A percentile compares a stretch with the other conserved stretches of the same genome.
These are phyloP conservation scores for Vulpes ferrilata DNA, from an alignment of 2,113 vertebrate genomes.

Conservation along the genomic window DNA sequence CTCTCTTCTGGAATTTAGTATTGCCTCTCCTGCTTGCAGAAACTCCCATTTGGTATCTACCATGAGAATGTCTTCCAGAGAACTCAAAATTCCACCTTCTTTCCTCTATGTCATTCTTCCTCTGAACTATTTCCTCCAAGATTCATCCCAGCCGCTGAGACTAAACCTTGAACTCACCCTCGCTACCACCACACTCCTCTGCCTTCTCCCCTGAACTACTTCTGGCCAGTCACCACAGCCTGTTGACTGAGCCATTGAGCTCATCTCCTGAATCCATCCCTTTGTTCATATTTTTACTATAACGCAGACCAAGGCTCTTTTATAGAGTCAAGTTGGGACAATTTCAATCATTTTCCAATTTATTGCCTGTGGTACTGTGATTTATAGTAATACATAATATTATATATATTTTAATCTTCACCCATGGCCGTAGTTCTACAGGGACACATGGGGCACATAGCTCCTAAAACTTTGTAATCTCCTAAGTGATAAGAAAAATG, in stretches of 20 bases:
- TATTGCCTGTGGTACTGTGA: neutral
- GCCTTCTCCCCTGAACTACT: neutral
- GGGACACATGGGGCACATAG: neutral
- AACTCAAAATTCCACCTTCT: neutral
- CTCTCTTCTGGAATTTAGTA: neutral
- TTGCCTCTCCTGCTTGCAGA: neutral
- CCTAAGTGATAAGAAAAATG: neutral
- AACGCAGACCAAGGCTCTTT: neutral
- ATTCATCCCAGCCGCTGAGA: neutral
- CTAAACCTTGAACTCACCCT: neutral
- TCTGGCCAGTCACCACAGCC: neutral
- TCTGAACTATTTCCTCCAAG: neutral
- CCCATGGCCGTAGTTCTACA: neutral
- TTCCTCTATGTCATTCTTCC: neutral
- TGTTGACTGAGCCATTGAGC: rapidly evolving
- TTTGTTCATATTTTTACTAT: neutral
- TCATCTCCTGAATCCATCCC: neutral
- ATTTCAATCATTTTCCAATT: neutral
- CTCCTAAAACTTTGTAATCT: neutral
- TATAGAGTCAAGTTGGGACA: neutral
- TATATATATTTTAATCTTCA: neutral
- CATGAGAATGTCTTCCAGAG: neutral
- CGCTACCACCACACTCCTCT: neutral
- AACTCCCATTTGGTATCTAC: neutral
- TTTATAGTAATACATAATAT: neutral